Evolutionary conservation across 23 tunicate genomes (phyloP).

Genomic region (Ciona savignyi): DNA sequence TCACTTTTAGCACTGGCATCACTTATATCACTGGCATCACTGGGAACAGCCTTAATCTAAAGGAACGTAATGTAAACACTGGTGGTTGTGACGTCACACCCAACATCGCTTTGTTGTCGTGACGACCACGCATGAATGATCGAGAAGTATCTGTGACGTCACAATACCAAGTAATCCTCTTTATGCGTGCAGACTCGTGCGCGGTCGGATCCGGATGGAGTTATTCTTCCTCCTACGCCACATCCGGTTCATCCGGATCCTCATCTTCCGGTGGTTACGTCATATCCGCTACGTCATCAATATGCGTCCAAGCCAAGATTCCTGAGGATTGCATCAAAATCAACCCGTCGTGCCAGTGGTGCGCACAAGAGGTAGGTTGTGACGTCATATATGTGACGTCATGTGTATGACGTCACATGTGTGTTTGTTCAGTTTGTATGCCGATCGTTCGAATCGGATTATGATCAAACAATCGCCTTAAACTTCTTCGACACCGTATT

Average conservation of each 20-base stretch:
- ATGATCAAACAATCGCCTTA: not conserved
- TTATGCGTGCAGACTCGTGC: slow-evolving; percentile 10
- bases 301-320: slow-evolving; percentile 40
- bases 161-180: not conserved
- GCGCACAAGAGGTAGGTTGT: slow-evolving; percentile 75
- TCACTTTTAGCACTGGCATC: too few relatives aligned
- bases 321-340: slow-evolving; percentile 93
- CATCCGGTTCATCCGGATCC: slow-evolving; percentile 14
- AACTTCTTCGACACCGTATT: not conserved
- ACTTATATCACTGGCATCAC: too few relatives aligned
- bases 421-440: too few relatives aligned
- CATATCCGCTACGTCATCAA: slow-evolving; percentile 11
- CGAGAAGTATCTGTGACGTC: not conserved
- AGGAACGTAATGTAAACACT: too few relatives aligned
- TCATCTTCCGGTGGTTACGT: slow-evolving; percentile 5
- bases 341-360: slow-evolving; percentile 83
- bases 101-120: too few relatives aligned
- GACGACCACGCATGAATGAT: too few relatives aligned
- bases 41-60: too few relatives aligned
- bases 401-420: slow-evolving; percentile 5
- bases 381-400: not conserved
- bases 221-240: slow-evolving; percentile 34
- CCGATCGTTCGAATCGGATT: too few relatives aligned
- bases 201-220: slow-evolving; percentile 56
- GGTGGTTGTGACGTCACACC: too few relatives aligned